Evolutionary conservation across 2,113 vertebrate genomes (phyloP).

Genomic region (Pollimyrus isidori): DNA sequence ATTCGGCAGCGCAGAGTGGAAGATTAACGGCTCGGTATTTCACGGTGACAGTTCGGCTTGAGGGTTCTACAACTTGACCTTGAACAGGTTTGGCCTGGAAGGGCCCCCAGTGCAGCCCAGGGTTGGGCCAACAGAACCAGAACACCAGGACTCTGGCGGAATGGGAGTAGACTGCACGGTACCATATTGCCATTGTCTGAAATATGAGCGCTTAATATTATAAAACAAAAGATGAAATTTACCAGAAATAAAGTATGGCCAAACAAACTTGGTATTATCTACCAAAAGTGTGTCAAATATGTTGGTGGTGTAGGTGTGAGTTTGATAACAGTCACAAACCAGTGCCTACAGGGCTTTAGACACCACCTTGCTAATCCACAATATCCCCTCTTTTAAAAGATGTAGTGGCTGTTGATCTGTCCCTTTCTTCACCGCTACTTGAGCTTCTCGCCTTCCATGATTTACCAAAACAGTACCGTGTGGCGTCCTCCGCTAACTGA

Average conservation of each 20-base stretch:
- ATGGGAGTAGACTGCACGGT: too few relatives aligned
- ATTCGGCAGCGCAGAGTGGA: not conserved
- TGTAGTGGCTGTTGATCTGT: not conserved
- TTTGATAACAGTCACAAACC: not conserved
- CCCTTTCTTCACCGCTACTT: not conserved
- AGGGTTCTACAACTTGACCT: not conserved
- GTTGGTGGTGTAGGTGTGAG: not conserved
- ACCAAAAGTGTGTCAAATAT: not conserved
- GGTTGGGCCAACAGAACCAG: not conserved
- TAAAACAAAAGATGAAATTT: not conserved
- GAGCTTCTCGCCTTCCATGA: not conserved
- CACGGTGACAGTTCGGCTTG: not conserved
- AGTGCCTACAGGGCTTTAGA: not conserved
- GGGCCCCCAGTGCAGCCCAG: too few relatives aligned
- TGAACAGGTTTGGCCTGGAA: not conserved
- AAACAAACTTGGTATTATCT: not conserved
- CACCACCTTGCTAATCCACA: not conserved
- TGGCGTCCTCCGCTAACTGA: too few relatives aligned
- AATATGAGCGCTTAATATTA: not conserved
- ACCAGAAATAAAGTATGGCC: not conserved
- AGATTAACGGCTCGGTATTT: not conserved
- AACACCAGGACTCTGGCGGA: not conserved
- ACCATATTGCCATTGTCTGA: not conserved
- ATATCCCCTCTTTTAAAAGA: not conserved
- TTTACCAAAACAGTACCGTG: not conserved